Base-by-base conservation (phyloP, 2,113 vertebrate species). In the Acanthisitta chloris region DNA sequence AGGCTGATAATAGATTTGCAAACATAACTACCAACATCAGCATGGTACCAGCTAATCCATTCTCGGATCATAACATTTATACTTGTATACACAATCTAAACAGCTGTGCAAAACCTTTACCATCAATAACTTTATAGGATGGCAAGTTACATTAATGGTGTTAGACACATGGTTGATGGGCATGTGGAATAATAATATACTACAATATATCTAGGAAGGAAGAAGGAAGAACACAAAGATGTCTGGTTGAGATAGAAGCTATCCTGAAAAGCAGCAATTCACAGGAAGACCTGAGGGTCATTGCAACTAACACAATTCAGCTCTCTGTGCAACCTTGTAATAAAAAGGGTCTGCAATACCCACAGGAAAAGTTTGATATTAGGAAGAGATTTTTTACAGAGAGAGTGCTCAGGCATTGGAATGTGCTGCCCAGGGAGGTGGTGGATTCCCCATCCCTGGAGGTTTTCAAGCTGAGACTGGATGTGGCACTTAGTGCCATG, bases 61-160 rank as follows among this genome's bases (percentile, higher is more conserved):
- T 40, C 45, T 48, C 73, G 16, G 25, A 69, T 59, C 0, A 0
- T 51, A 45, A 17, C 4, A 0, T 46, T 92, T 46, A 34, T 42
- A 61, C 17, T 59, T 9, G 5, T 5, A 15, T 4, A n/a, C 9
- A 7, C 5, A 43, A 74, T 18, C 8, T 21, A 71, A 66, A 42
- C 5, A 51, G 17, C 34, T 71, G 26, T 19, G 36, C n/a, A 61
- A 76, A 89, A 55, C 10, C 61, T 82, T 65, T 42, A 45, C 29
- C 74, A 14, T 9, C 38, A 73, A 24, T 36, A 18, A 29, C 26
- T 83, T 28, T 26, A 43, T 2, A 26, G 31, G n/a, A 83, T 43
- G 14, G 26, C 26, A 66, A 61, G n/a, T 80, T 62, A 34, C 23
- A 79, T 20, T 25, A 57, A 42, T 21, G 31, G 25, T n/a, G 17